Evolutionary conservation across 2,888 invertebrate species (phyloP), one percentile per base, ranked within the genome.

Genomic region (Dryobotodes eremita): DNA sequence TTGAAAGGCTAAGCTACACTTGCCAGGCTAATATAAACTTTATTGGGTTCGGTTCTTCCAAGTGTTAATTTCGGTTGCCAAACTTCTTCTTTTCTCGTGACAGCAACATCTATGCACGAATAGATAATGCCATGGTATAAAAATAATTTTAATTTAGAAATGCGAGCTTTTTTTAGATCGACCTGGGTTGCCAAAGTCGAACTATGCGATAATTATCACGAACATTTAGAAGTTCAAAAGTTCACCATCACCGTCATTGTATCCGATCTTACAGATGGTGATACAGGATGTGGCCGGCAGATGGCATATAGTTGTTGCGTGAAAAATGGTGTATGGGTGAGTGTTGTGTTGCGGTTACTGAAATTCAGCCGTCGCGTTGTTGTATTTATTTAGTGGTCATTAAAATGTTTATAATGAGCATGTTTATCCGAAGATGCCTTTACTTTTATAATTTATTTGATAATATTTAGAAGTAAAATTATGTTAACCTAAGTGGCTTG

Each of bases 141-240:
- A 79, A 53, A 46, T 17, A 23, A 10, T 1, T 26, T 23, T 10
- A 36, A 48, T 55, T 72, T 10, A 57, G 36, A 42, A 50, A 42
- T 20, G 17, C 11, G 36, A 57, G 36, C 11, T 64, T 64, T n/a
- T 50, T 71, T 61, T 78, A 36, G 55, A 36, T 64, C 59, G 42
- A 31, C 20, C 1, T 11, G 13, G 5, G 23, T 36, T 80, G 81
- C 80, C 81, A 81, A 79, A 57, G n/a, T n/a, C n/a, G 13, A 77
- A 65, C 55, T 64, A 81, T 73, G 73, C 73, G 81, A 50, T 57
- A 42, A 31, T 48, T n/a, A 17, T 42, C 55, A 74, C 42, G 36
- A 62, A 61, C 15, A 20, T 71, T 77, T 4, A 53, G n/a, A 15
- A 71, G 57, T 79, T 79, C 48, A 57, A 64, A 78, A 62, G 26